Evolutionary conservation across 92 coral and sea anemone species (phyloP).

Genomic region (Epizoanthus scotinus): DNA sequence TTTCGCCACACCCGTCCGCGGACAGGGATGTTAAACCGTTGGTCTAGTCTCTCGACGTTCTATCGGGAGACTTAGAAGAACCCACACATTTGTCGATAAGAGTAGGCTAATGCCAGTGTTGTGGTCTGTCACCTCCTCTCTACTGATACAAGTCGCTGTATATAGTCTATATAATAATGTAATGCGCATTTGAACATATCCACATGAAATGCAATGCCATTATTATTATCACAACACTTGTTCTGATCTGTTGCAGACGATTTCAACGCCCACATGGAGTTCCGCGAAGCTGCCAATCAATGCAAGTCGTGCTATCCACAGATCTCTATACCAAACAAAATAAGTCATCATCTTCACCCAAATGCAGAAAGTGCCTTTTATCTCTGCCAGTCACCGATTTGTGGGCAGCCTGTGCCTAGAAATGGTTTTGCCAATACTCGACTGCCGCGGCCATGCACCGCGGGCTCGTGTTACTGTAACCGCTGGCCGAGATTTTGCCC

Average conservation of each 20-base stretch:
- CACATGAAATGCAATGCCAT: too few relatives aligned
- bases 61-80: too few relatives aligned
- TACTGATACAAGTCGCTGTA: too few relatives aligned
- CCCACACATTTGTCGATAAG: too few relatives aligned
- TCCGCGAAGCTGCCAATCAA: background rate
- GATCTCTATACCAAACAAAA: background rate
- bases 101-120: too few relatives aligned
- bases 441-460: conserved; percentile 10
- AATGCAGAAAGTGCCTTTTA: conserved; percentile 12
- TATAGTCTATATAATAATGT: too few relatives aligned
- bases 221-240: background rate
- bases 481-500: conserved; percentile 18
- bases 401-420: conserved; percentile 6
- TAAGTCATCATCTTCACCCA: background rate
- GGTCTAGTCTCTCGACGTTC: too few relatives aligned
- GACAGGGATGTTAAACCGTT: too few relatives aligned
- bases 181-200: too few relatives aligned
- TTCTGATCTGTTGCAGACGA: background rate
- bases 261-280: background rate
- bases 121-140: too few relatives aligned
- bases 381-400: conserved; percentile 15
- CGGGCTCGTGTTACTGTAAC: conserved; percentile 26
- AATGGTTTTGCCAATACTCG: conserved; percentile 31
- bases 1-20: too few relatives aligned
- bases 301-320: background rate